A percentile compares a stretch with the other conserved stretches of the same genome.
These are phyloP conservation scores for Metaphire vulgaris DNA, from an alignment of 1,140 invertebrate genomes.

Conservation along the genomic window DNA sequence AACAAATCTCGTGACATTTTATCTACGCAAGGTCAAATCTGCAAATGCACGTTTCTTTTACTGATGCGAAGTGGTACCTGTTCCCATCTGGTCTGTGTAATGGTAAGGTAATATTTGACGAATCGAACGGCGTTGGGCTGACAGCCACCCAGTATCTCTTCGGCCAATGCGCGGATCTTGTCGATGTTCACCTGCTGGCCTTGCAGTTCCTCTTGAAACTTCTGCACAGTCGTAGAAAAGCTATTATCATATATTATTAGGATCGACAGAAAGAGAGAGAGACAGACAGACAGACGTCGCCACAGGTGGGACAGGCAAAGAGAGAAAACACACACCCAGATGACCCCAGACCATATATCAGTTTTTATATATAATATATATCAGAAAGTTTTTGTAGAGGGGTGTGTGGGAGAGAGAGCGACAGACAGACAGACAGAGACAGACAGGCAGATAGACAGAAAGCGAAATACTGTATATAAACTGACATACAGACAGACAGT, in stretches of 20 bases:
- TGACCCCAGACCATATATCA: no score
- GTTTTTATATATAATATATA: no score
- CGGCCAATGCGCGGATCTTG: constrained; percentile 75
- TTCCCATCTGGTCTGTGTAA: constrained; percentile 87
- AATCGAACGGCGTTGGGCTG: constrained; percentile 90
- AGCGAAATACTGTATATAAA: no score
- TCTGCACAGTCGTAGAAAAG: constrained; percentile 35
- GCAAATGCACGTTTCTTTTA: no score
- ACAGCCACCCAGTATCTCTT: constrained; percentile 77
- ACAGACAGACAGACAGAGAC: neutral
- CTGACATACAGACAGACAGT: no score
- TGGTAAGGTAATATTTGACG: constrained; percentile 97
- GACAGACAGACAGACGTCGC: neutral
- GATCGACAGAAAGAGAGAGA: neutral
- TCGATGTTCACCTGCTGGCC: constrained; percentile 82
- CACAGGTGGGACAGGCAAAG: neutral
- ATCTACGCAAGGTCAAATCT: no score
- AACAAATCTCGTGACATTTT: no score
- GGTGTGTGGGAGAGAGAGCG: no score
- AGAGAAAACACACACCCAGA: no score
- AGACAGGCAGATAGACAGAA: neutral
- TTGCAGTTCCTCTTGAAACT: constrained; percentile 73
- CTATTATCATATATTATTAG: no score
- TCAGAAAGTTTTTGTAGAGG: no score
- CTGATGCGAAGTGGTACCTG: constrained; percentile 40